Evolutionary conservation across 2,797 vertebrate genomes (phyloP).

Genomic region (Molothrus ater): DNA sequence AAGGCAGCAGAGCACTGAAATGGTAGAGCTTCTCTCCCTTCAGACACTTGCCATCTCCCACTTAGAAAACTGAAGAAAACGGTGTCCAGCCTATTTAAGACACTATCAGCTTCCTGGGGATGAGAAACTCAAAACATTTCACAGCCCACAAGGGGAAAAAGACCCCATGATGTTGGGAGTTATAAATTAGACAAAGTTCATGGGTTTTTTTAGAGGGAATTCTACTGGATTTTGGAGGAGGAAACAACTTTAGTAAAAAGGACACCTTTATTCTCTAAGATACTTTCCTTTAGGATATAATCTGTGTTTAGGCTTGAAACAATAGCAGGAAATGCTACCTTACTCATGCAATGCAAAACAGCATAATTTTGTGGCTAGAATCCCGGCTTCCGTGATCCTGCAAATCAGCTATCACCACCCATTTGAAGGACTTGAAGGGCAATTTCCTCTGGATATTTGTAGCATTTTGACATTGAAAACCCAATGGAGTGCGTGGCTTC

Average conservation of each 20-base stretch:
- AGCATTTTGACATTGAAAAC: neutral
- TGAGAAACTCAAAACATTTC: neutral
- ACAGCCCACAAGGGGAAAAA: neutral
- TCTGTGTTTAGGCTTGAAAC: neutral
- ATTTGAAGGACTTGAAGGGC: neutral
- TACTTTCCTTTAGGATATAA: neutral
- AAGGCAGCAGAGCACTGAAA: neutral
- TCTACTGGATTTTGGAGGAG: neutral
- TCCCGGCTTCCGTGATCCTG: neutral
- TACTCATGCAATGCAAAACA: neutral
- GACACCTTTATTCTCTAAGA: neutral
- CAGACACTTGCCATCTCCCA: neutral
- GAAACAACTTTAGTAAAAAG: neutral
- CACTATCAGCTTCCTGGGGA: neutral
- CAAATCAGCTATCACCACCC: neutral
- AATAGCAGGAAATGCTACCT: neutral
- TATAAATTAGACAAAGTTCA: neutral
- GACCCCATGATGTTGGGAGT: neutral
- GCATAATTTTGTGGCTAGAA: neutral
- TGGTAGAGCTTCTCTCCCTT: neutral
- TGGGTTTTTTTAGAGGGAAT: neutral
- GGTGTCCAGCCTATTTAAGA: neutral
- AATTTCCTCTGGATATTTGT: neutral
- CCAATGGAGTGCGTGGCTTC: rapidly evolving
- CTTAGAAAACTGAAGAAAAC: neutral